phyloP scores from a whole-genome alignment of 64 coral and sea anemone species.

The Dendronephthya gigantea region DNA sequence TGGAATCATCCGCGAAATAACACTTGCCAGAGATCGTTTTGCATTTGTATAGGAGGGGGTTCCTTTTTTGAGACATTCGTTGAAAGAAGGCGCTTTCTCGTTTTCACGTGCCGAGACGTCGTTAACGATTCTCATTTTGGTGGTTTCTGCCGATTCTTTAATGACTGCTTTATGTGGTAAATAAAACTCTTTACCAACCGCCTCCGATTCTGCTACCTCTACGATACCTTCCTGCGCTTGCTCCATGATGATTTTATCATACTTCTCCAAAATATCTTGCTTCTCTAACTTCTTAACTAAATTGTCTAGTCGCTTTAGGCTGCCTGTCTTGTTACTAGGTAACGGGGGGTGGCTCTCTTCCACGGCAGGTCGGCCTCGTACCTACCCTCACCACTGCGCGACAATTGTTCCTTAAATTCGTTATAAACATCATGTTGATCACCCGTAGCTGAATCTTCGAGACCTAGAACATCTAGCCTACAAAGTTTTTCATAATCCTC shows the following conservation, averaged over 20 bases:
- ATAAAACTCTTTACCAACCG: conserved; percentile 15
- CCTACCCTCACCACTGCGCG: conserved; percentile 9
- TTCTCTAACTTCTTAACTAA: too few species aligned
- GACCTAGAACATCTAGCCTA: not conserved
- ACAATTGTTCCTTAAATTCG: conserved; percentile 34
- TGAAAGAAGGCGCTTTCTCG: not conserved
- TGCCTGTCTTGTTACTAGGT: not conserved
- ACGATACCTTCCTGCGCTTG: conserved; percentile 18
- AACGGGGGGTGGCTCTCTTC: conserved; percentile 10
- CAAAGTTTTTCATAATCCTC: not conserved
- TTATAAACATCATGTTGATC: not conserved
- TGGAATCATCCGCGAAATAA: not conserved
- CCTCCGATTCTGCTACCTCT: conserved; percentile 13
- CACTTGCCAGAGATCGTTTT: conserved; percentile 19
- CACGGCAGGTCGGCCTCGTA: conserved; percentile 42
- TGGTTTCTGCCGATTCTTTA: conserved; percentile 16
- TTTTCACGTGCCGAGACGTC: not conserved
- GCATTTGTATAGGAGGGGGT: conserved; percentile 21
- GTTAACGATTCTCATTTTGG: not conserved
- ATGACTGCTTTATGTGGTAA: conserved; percentile 9
- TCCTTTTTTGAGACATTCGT: conserved; percentile 33
- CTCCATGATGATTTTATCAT: not conserved
- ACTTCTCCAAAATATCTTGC: too few species aligned
- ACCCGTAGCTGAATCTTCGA: not conserved
- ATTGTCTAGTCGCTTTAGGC: too few species aligned